A percentile compares a stretch with the other conserved stretches of the same genome.
These are phyloP conservation scores for Rapana venosa DNA, from an alignment of 2,888 invertebrate genomes.

Conservation along the genomic window DNA sequence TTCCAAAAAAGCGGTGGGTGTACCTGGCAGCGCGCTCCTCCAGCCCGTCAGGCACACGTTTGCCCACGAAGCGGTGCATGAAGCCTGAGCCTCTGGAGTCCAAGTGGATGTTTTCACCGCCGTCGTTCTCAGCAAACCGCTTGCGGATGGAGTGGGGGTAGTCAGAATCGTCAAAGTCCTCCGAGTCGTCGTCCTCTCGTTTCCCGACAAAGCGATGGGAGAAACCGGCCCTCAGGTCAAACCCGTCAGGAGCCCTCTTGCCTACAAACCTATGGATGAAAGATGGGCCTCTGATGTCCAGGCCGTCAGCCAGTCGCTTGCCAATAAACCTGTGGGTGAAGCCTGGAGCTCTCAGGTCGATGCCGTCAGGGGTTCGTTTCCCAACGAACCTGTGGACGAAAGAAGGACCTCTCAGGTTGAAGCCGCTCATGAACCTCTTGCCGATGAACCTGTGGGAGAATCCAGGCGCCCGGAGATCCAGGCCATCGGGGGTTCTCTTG, in stretches of 20 bases:
- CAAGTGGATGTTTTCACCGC: not conserved
- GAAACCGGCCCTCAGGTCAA: not conserved
- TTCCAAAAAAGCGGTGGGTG: slow-evolving; percentile 45
- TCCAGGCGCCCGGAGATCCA: slow-evolving; percentile 10
- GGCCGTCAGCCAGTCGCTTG: slow-evolving; percentile 21
- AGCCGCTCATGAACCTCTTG: slow-evolving; percentile 29
- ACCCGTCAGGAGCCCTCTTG: slow-evolving; percentile 26
- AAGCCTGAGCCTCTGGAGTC: slow-evolving; percentile 27
- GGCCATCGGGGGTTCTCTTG: slow-evolving; percentile 29
- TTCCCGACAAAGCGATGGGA: slow-evolving; percentile 44
- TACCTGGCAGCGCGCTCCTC: slow-evolving; percentile 29
- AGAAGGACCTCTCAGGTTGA: slow-evolving; percentile 8
- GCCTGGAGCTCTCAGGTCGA: slow-evolving; percentile 31
- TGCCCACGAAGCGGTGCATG: slow-evolving; percentile 46
- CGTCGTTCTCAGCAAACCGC: slow-evolving; percentile 34
- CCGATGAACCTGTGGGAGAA: slow-evolving; percentile 47
- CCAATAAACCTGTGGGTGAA: slow-evolving; percentile 45
- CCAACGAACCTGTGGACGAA: slow-evolving; percentile 47
- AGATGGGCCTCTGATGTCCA: slow-evolving; percentile 6
- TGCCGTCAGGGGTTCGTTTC: slow-evolving; percentile 32
- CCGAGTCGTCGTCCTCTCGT: not conserved
- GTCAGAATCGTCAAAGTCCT: not conserved
- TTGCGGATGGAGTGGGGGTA: slow-evolving; percentile 40
- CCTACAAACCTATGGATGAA: slow-evolving; percentile 42
- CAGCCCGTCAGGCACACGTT: slow-evolving; percentile 36